Evolutionary conservation across 2,113 vertebrate species (phyloP).

Genomic region (Oryzias woworae): DNA sequence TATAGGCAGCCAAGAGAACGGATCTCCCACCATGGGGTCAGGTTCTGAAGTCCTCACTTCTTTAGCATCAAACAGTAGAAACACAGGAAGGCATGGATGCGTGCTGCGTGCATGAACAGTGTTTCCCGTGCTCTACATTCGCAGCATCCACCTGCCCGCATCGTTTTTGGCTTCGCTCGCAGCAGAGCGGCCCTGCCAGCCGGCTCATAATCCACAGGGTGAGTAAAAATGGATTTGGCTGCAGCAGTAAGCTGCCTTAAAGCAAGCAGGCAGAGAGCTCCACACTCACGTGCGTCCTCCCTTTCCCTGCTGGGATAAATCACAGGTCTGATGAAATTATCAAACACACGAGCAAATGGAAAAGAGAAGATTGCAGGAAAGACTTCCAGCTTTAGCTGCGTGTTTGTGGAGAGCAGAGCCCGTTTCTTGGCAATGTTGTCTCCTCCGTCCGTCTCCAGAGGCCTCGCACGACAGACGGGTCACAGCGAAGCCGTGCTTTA

Average conservation of each 20-base stretch:
- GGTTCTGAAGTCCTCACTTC: background rate
- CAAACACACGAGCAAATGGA: too few species aligned
- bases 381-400: background rate
- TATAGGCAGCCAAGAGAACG: constrained; percentile 21
- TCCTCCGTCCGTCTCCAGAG: constrained; percentile 57
- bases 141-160: constrained; percentile 32
- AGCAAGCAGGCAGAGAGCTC: constrained; percentile 32
- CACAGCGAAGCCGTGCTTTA: constrained; percentile 67
- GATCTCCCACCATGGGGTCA: background rate
- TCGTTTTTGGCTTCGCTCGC: constrained; percentile 16
- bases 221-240: constrained; percentile 67
- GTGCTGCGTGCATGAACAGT: background rate
- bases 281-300: constrained; percentile 20
- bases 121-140: constrained; percentile 8
- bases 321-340: too few species aligned
- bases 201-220: constrained; percentile 58
- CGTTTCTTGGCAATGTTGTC: constrained; percentile 40
- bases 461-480: constrained; percentile 72
- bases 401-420: constrained; percentile 17
- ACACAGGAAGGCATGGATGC: background rate
- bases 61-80: background rate
- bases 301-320: constrained; percentile 10
- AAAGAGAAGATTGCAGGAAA: background rate
- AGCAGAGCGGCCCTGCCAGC: constrained; percentile 26
- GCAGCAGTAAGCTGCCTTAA: constrained; percentile 58